Percentiles rank a stretch among this genome's conserved stretches.
Evolutionary conservation across 92 coral and sea anemone genomes (phyloP).

Genomic region (Phenganax stokvisi): DNA sequence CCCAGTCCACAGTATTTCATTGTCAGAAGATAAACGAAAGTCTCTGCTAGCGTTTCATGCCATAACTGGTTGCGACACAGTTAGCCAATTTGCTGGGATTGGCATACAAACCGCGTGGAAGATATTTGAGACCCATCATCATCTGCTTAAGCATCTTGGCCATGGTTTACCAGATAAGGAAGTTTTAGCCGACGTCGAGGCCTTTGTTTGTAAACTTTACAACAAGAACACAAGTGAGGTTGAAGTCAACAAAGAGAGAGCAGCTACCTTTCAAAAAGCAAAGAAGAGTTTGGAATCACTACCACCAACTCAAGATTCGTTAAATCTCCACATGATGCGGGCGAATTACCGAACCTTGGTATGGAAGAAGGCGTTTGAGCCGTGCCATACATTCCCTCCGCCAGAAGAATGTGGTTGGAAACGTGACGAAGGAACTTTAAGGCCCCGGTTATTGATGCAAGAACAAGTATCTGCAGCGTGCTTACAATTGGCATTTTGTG

Average conservation of each 20-base stretch:
- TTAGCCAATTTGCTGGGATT: conserved; percentile 30
- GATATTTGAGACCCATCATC: conserved; percentile 10
- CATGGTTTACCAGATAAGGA: conserved; percentile 22
- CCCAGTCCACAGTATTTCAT: conserved; percentile 48
- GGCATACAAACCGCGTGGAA: conserved; percentile 36
- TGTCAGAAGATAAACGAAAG: conserved; percentile 44
- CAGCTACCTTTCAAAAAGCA: conserved; percentile 47
- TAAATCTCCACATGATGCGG: conserved; percentile 32
- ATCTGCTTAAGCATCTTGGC: conserved; percentile 40
- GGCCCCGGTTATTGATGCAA: conserved; percentile 41
- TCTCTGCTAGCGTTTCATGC: conserved; percentile 49
- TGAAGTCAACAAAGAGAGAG: conserved; percentile 42
- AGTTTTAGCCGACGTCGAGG: conserved; percentile 55
- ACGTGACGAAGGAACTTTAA: conserved; percentile 28
- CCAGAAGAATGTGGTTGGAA: conserved; percentile 36
- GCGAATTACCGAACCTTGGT: conserved; percentile 42
- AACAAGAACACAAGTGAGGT: conserved; percentile 31
- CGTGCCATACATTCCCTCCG: conserved; percentile 28
- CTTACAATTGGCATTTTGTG: conserved; percentile 54
- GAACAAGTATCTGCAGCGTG: conserved; percentile 56
- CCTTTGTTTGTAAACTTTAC: conserved; percentile 59
- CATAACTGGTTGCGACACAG: conserved; percentile 39
- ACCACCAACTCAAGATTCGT: conserved; percentile 44
- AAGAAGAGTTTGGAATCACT: conserved; percentile 47
- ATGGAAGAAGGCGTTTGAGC: conserved; percentile 18